Evolutionary conservation across 2,113 vertebrate genomes (phyloP), one percentile per base, ranked within the genome.

Genomic region (Daphoenositta chrysoptera): DNA sequence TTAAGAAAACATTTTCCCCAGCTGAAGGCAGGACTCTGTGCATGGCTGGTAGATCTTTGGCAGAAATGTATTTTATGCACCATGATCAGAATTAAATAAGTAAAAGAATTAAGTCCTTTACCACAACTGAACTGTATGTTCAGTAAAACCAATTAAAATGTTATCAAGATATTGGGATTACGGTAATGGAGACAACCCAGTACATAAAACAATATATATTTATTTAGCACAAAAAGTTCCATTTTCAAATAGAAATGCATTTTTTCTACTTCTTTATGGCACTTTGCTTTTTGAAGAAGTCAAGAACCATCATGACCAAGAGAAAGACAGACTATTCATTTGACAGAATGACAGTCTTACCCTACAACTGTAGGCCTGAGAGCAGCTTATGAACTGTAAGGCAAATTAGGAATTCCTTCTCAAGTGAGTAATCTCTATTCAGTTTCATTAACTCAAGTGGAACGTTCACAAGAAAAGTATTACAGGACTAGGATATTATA

Each of bases 221-320:
- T 97, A 97, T 96, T 97, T 40, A 94, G 70, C 93, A 87, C 63
- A 85, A 80, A 54, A 83, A 70, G 24, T 35, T 85, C 18, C 27
- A 53, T 42, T 45, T 76, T 83, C 50, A 76, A 72, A 73, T 27
- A 80, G 13, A 81, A 90, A 33, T 15, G 5, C 24, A 23, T 83
- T 92, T 78, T 58, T 72, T 71, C 56, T 87, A 53, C 56, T 53
- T 69, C 35, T 91, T 88, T 56, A 61, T 0, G 12, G 69, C 60
- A 79, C 42, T 87, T 73, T 31, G 44, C 42, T 78, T 69, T 60
- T 58, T 56, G 7, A 76, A 72, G 48, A 72, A 53, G 40, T 58
- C 26, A 93, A 92, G 66, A 93, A 86, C 35, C 24, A 48, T 27
- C 39, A 42, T 3, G 17, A 73, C 24, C 48, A 83, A 83, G 35